Conservation (phyloP, 2,888 invertebrate genomes). For the Synergus gifuensis region DNA sequence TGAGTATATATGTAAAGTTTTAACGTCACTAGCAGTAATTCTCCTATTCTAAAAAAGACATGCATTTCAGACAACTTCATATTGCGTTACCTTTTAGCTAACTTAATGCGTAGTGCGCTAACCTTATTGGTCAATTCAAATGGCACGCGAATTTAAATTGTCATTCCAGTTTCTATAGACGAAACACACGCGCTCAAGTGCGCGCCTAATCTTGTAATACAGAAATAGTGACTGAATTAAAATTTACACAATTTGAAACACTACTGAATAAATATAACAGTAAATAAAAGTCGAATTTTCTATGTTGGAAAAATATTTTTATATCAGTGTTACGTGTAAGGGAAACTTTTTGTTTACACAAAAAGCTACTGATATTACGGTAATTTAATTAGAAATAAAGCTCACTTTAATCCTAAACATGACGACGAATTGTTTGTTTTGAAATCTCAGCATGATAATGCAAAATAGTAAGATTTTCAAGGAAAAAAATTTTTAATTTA, state of each 20-base stretch:
- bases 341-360: constrained; percentile 12
- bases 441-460: background rate
- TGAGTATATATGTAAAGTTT: background rate
- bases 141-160: no score
- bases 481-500: background rate
- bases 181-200: no score
- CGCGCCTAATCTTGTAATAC: no score
- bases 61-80: no score
- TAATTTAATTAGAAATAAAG: background rate
- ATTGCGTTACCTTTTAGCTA: no score
- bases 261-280: constrained; percentile 33
- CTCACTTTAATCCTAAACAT: constrained; percentile 1
- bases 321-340: constrained; percentile 33
- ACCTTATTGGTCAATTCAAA: no score
- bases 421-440: background rate
- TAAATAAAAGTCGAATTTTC: constrained; percentile 29
- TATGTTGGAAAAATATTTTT: background rate
- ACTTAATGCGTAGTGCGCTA: no score
- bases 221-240: constrained; percentile 10
- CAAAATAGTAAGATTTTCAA: background rate
- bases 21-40: background rate
- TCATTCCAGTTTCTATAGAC: no score
- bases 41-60: no score
- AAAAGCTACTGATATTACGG: background rate
- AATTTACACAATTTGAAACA: constrained; percentile 28